phyloP scores from a whole-genome alignment of 2,797 vertebrate species.

The Thaleichthys pacificus region DNA sequence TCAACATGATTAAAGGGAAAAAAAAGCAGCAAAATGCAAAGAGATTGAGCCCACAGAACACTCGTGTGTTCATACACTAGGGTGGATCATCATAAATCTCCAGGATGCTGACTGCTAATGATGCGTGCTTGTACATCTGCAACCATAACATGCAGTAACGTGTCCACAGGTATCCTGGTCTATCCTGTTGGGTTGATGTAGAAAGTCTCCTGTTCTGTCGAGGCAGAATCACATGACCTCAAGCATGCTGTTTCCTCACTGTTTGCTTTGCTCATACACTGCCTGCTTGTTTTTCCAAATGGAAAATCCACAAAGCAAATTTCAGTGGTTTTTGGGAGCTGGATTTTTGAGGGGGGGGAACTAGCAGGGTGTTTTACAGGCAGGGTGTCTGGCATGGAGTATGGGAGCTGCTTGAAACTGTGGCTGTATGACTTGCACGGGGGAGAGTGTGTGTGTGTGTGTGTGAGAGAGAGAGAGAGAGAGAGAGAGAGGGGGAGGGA shows the following conservation, averaged over 20 bases:
- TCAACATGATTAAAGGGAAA: background rate
- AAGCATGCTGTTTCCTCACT: slow-evolving; percentile 40
- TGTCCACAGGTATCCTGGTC: slow-evolving; percentile 12
- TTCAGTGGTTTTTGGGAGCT: slow-evolving; percentile 41
- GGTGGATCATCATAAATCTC: background rate
- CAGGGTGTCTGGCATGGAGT: slow-evolving; percentile 37
- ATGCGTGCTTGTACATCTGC: background rate
- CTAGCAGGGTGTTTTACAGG: slow-evolving; percentile 44
- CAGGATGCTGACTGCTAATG: background rate
- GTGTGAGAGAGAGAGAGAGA: background rate
- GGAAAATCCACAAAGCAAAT: slow-evolving; percentile 53
- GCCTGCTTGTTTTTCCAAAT: slow-evolving; percentile 50
- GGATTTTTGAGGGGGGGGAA: slow-evolving; percentile 35
- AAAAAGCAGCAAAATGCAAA: no score
- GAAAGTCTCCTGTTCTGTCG: background rate
- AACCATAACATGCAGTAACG: background rate
- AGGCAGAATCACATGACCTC: slow-evolving; percentile 40
- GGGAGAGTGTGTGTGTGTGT: background rate
- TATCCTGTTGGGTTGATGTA: slow-evolving; percentile 26
- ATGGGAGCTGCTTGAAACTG: slow-evolving; percentile 20
- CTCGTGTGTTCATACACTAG: background rate
- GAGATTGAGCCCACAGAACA: no score
- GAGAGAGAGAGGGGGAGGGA: background rate
- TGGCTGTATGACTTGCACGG: slow-evolving; percentile 16
- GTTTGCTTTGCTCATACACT: slow-evolving; percentile 48